A percentile compares a stretch with the other conserved stretches of the same genome.
Conservation (phyloP, 2,113 vertebrate genomes). For the Coptodon rendalli region DNA sequence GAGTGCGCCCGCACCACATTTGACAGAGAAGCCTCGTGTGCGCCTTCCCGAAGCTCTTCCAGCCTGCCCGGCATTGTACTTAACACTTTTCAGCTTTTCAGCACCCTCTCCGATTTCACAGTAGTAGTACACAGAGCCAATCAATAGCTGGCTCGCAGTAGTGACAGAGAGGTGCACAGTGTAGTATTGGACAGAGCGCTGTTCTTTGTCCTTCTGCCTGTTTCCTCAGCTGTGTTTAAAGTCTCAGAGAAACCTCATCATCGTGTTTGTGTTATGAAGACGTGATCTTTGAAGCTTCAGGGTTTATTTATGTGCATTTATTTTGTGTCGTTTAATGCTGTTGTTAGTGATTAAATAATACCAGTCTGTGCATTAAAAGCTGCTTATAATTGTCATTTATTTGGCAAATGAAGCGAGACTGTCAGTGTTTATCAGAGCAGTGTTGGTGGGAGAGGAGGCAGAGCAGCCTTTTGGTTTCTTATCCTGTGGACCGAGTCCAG, state of each 20-base stretch:
- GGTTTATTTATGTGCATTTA: accelerated
- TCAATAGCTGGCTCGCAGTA: conserved; percentile 37
- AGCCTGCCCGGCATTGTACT: background rate
- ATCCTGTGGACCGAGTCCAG: accelerated
- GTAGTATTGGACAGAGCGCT: background rate
- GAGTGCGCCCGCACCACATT: background rate
- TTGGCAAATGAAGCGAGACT: background rate
- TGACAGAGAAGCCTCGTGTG: conserved; percentile 8
- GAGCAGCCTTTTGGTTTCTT: accelerated
- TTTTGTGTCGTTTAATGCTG: accelerated
- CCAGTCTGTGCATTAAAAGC: background rate
- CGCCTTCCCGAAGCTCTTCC: background rate
- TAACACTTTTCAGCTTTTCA: conserved; percentile 45
- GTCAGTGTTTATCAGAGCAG: background rate
- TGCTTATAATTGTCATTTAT: accelerated
- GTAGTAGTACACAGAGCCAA: conserved; percentile 15
- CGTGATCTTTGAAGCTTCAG: background rate
- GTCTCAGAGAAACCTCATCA: background rate
- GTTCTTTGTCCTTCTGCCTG: background rate
- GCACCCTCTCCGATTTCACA: conserved; percentile 43
- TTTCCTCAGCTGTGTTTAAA: background rate
- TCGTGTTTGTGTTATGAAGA: accelerated
- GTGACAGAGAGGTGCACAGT: background rate
- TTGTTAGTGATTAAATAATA: accelerated
- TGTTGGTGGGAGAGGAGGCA: background rate